Evolutionary conservation across 2,797 vertebrate species (phyloP), one percentile per base, ranked within the genome.

Genomic region (Gambusia yucatana): DNA sequence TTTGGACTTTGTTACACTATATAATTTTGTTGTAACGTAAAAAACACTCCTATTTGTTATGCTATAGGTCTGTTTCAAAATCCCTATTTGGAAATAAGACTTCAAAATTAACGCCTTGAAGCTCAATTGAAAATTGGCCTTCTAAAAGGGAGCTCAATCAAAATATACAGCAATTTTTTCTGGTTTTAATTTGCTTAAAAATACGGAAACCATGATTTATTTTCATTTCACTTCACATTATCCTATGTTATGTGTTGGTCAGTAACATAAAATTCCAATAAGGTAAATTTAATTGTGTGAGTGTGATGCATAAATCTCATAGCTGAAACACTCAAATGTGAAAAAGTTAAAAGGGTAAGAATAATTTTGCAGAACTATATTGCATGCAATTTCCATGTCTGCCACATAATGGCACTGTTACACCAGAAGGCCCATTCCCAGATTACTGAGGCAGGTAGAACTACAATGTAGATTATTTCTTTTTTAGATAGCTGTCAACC

Each of bases 321-420:
- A 41, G 36, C 8, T 20, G 16, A 22, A 65, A 65, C 17, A 39
- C 33, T 36, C 20, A 28, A 14, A 61, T 30, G 16, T 8, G 59
- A 59, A 30, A 59, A 57, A 59, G 11, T 30, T 30, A 33, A 63
- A 63, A 36, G 7, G 30, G 33, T 8, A 9, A 16, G 30, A 20
- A 63, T 63, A 63, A 6, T 36, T 61, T 61, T 61, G 11, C 4
- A 17, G 30, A 63, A 30, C 33, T 20, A 48, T 4, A 22, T 39
- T 43, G 17, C 9, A 77, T 82, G 86, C 44, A 90, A 5, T 87
- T 81, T 7, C 70, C 0, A 6, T 16, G 52, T 3, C 11, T 43
- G 9, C 91, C 91, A 92, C 87, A 90, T 0, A 67, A 82, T 73
- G 89, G 28, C 82, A 77, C 85, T 91, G 74, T 72, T 43, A 82